These are phyloP conservation scores for Pholis gunnellus DNA, from an alignment of 2,113 vertebrate species.

Conservation along the genomic window DNA sequence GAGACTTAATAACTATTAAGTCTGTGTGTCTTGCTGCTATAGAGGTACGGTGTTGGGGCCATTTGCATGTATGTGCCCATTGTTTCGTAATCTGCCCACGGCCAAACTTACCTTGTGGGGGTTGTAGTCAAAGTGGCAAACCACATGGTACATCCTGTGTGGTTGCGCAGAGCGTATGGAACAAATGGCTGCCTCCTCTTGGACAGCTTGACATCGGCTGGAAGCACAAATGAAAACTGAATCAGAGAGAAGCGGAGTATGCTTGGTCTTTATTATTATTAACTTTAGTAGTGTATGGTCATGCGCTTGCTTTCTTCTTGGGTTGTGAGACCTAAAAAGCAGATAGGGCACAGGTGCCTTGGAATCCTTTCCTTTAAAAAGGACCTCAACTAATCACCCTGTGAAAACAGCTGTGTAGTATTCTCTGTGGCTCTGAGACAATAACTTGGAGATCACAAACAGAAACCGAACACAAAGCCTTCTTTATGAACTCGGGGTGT, in stretches of 20 bases:
- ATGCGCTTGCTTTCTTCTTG: slow-evolving; percentile 5
- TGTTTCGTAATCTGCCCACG: background rate
- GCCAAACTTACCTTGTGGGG: slow-evolving; percentile 90
- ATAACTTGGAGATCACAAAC: background rate
- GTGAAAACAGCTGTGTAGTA: background rate
- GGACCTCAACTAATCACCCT: background rate
- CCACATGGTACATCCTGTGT: slow-evolving; percentile 96
- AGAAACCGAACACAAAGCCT: background rate
- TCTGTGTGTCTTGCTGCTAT: too few relatives aligned
- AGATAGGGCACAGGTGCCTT: background rate
- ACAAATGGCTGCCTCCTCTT: slow-evolving; percentile 95
- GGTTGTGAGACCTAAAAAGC: background rate
- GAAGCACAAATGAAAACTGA: slow-evolving; percentile 14
- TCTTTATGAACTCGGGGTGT: background rate
- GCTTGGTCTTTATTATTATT: background rate
- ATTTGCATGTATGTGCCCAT: background rate
- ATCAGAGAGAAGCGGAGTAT: background rate
- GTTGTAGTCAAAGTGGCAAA: slow-evolving; percentile 97
- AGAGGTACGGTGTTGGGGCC: too few relatives aligned
- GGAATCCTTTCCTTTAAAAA: background rate
- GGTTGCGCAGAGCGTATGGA: slow-evolving; percentile 94
- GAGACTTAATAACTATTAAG: too few relatives aligned
- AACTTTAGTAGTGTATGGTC: background rate
- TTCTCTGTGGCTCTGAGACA: background rate
- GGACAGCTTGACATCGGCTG: slow-evolving; percentile 86